Conservation (phyloP, 2,888 invertebrate species). For the Drosophila sordidula region DNA sequence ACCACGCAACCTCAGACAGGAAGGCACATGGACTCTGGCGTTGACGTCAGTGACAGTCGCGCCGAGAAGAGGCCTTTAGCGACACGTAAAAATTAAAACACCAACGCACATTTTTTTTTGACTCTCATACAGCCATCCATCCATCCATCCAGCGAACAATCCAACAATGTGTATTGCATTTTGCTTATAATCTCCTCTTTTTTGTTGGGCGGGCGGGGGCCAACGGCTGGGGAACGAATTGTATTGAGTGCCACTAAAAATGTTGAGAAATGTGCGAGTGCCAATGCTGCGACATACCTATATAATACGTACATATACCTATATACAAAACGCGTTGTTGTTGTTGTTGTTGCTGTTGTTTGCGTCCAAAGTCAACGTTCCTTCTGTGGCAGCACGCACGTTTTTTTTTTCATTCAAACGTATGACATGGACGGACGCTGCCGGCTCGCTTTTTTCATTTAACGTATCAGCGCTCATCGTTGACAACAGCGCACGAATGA, state of each 20-base stretch:
- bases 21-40: conserved; percentile 36
- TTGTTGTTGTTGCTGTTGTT: conserved; percentile 9
- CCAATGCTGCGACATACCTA: conserved; percentile 45
- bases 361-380: conserved; percentile 82
- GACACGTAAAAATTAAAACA: conserved; percentile 78
- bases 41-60: conserved; percentile 43
- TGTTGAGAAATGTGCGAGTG: conserved; percentile 77
- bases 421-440: conserved; percentile 62
- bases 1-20: conserved; percentile 38
- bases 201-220: conserved; percentile 20
- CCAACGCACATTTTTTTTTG: conserved; percentile 75
- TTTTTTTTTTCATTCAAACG: conserved; percentile 77
- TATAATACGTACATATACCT: conserved; percentile 10
- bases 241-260: conserved; percentile 82
- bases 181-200: conserved; percentile 73
- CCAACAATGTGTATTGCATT: conserved; percentile 74
- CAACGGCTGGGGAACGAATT: conserved; percentile 62
- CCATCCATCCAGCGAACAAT: conserved; percentile 49
- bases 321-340: conserved; percentile 10
- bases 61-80: conserved; percentile 48
- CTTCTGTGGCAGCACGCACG: conserved; percentile 85
- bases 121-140: conserved; percentile 44
- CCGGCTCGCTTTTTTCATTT: conserved; percentile 54
- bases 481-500: conserved; percentile 79
- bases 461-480: conserved; percentile 78